Base-by-base conservation (phyloP, 2,797 vertebrate genomes). In the Aulostomus chinensis region DNA sequence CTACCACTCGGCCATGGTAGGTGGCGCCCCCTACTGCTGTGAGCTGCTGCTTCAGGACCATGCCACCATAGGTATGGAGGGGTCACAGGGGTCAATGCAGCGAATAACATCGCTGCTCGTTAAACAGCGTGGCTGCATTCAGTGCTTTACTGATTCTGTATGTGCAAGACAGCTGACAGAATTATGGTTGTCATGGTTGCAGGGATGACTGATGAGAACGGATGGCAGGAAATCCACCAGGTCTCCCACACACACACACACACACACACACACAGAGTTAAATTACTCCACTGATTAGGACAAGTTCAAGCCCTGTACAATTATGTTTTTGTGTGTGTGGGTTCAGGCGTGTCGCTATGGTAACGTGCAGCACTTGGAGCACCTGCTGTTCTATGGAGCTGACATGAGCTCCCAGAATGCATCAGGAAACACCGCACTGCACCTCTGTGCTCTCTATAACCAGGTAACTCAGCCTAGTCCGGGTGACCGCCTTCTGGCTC, bases 151-250 rank as follows among this genome's bases (percentile, higher is more conserved):
- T 57, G 2, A 10, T 13, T 46, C 16, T 29, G 30, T 26, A 53
- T 39, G 17, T 58, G 35, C 32, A 26, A 58, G 41, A 10, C 11
- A 43, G 2, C 38, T 82, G 21, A 71, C 48, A 47, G 16, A 40
- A 11, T 31, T 40, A 14, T 43, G 46, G 61, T 85, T 75, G 58
- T 76, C 70, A 68, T 78, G 81, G 75, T 85, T 82, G 34, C 80
- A 36, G 96, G 96, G 60, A 95, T 94, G 61, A 87, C 92, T 0
- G 96, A 98, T 0, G 96, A 98, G 80, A 98, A 98, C 0, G 96
- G 96, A 55, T 98, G 96, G 96, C 96, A 98, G 78, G 96, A 98
- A 86, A 96, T 97, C 63, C 96, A 98, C 78, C 96, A 98, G 96
- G 96, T 97, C 77, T 76, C 16, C 42, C 32, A 47, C 25, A 42